Base-by-base conservation (phyloP, 1,140 invertebrate genomes). In the Cydia pomonella region DNA sequence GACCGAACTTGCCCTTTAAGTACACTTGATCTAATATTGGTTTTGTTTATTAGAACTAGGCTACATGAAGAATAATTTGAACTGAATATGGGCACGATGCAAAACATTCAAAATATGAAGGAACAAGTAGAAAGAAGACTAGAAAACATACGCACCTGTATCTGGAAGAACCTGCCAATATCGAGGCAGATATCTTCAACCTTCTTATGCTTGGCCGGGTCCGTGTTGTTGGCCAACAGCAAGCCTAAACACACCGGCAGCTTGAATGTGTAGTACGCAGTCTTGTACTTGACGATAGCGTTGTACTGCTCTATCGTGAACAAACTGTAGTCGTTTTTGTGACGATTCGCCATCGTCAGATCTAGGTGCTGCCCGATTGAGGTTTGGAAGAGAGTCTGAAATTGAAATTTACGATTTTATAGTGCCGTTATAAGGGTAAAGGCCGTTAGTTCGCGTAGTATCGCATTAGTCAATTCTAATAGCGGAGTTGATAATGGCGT, bases 161-260 rank as follows among this genome's bases (percentile, higher is more conserved):
- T 96, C 95, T 99, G 98, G 83, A 97, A 99, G 79, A 97, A 97
- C 78, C 96, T 95, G 21, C 98, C 98, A 93, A 99, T 97, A 90
- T 98, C 95, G 29, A 98, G 86, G 0, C 98, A 93, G 81, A 99
- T 87, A 95, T 83, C 78, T 87, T 96, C 96, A 0, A 96, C 96
- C 93, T 96, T 95, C 25, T 94, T 90, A 79, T 96, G 95, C 38
- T 95, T 93, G 82, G 96, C 94, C 47, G 94, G 85, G 90, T 97
- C 96, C 16, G 73, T 96, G 94, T 77, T 95, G 94, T 94, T 94
- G 84, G 96, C 96, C 88, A 98, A 94, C 77, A 96, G 94, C 95
- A 99, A 96, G 0, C 97, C 97, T 16, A 97, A 83, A 16, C 95
- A 95, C 4, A 98, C 94, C 1, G 98, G 98, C 76, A 98, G 92